Conservation (phyloP, 2,113 vertebrate genomes). For the Ophthalmolycus amberensis region DNA sequence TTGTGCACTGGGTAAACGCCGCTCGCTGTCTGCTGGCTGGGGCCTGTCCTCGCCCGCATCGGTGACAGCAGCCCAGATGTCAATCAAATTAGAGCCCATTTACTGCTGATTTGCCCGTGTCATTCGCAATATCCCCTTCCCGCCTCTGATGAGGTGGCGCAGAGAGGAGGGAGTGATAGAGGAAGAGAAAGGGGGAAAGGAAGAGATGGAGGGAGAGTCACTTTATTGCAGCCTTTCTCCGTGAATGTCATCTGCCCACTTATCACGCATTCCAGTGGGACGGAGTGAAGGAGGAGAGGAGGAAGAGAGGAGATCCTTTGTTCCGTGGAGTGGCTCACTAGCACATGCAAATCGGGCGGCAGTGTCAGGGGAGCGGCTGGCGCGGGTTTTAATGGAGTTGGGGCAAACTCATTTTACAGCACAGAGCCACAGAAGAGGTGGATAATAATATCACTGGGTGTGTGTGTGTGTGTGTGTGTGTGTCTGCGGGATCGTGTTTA, state of each 20-base stretch:
- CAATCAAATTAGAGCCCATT: conserved; percentile 99
- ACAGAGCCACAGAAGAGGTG: conserved; percentile 88
- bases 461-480: conserved; percentile 56
- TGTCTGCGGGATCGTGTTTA: conserved; percentile 44
- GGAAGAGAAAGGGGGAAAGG: conserved; percentile 38
- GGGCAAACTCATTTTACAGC: conserved; percentile 99
- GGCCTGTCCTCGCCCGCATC: conserved; percentile 89
- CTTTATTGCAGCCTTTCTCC: conserved; percentile 85
- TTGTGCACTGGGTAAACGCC: conserved; percentile 66
- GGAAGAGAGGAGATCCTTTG: conserved; percentile 91
- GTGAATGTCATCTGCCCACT: conserved; percentile 99
- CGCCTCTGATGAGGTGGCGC: conserved; percentile 93
- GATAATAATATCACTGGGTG: conserved; percentile 79
- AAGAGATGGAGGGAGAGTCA: conserved; percentile 74
- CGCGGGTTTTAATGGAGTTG: conserved; percentile 99
- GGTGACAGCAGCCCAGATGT: conserved; percentile 99
- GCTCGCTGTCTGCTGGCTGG: conserved; percentile 83
- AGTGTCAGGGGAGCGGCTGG: conserved; percentile 92
- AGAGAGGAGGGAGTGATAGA: conserved; percentile 81
- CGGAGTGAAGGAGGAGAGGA: conserved; percentile 77
- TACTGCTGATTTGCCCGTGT: conserved; percentile 99
- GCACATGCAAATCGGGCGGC: conserved; percentile 96
- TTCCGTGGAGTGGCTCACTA: conserved; percentile 93
- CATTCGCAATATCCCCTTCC: conserved; percentile 98
- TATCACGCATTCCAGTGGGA: conserved; percentile 84